Base-by-base conservation (phyloP, 2,888 invertebrate genomes). In the Hoplodrina blanda region DNA sequence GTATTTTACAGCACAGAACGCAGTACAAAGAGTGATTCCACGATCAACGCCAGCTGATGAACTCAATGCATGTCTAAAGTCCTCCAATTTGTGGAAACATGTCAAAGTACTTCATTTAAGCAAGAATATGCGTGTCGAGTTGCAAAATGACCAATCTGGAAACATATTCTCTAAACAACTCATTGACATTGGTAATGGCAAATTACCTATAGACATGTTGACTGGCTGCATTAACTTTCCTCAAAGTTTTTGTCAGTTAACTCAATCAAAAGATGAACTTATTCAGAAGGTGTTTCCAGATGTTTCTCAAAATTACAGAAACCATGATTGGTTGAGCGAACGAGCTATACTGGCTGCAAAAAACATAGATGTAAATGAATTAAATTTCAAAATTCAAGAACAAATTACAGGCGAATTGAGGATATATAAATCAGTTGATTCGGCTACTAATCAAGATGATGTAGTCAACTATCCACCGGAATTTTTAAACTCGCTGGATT, bases 251-350 rank as follows among this genome's bases (percentile, higher is more conserved):
- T 33, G 33, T 33, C n/a, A 59, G 25, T 59, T 59, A 30, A 30
- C 25, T 46, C 33, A 6, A 50, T 60, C 60, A 60, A 60, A 46
- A 30, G 25, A n/a, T 30, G 60, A 60, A 60, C 60, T 60, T 7
- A 60, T 46, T 25, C 25, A 60, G 25, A 60, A 30, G n/a, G 60
- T 46, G 13, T 60, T 46, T n/a, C 46, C 60, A 60, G 13, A 60
- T 30, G 25, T 59, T 63, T 15, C 63, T 37, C 41, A 54, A 63
- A 54, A 63, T 63, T 63, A 55, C 63, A 33, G 19, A 55, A 55
- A 55, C 30, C 63, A 63, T 46, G 63, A 46, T 63, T 55, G 46
- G 41, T 63, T 65, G 52, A 65, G 50, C 46, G 65, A 66, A 66
- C 50, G 50, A 41, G 57, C 53, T 59, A 66, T 59, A 53, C 1